These are phyloP conservation scores for Alloscopus bannaensis DNA, from an alignment of 2,888 invertebrate genomes.

Conservation along the genomic window DNA sequence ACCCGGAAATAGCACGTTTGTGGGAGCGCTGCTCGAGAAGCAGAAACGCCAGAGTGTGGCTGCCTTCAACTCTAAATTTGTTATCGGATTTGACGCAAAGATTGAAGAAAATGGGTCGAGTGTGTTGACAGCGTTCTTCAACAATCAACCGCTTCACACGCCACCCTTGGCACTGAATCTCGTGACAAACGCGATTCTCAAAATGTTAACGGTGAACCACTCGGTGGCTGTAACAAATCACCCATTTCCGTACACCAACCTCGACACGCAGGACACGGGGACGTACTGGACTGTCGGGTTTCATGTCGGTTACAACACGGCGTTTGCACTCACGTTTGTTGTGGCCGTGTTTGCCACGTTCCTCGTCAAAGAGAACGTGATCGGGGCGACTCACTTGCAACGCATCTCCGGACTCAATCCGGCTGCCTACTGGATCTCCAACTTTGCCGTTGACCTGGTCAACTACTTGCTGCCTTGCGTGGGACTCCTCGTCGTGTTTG, in stretches of 20 bases:
- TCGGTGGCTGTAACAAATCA: slow-evolving; percentile 79
- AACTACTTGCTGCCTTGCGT: slow-evolving; percentile 80
- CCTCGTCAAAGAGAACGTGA: slow-evolving; percentile 81
- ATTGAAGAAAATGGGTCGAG: slow-evolving; percentile 20
- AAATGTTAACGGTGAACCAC: slow-evolving; percentile 74
- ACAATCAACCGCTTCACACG: slow-evolving; percentile 87
- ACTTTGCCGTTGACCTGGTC: slow-evolving; percentile 82
- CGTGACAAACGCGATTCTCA: slow-evolving; percentile 81
- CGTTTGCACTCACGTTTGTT: slow-evolving; percentile 84
- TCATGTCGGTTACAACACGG: slow-evolving; percentile 78
- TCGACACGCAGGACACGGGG: slow-evolving; percentile 75
- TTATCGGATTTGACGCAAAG: slow-evolving; percentile 64
- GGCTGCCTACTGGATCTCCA: slow-evolving; percentile 82
- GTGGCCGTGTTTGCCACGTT: slow-evolving; percentile 77
- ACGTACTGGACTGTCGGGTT: slow-evolving; percentile 69
- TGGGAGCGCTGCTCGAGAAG: slow-evolving; percentile 25
- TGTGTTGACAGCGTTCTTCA: slow-evolving; percentile 79
- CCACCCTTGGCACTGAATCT: slow-evolving; percentile 82
- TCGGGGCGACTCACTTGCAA: slow-evolving; percentile 83
- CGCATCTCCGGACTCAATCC: slow-evolving; percentile 84
- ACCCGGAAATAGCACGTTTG: slow-evolving; percentile 6
- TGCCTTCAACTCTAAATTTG: slow-evolving; percentile 68
- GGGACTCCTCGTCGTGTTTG: slow-evolving; percentile 80
- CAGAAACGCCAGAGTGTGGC: slow-evolving; percentile 42
- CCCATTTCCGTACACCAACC: slow-evolving; percentile 81